Evolutionary conservation across 2,888 invertebrate genomes (phyloP), one percentile per base, ranked within the genome.

Genomic region (Mantis religiosa): DNA sequence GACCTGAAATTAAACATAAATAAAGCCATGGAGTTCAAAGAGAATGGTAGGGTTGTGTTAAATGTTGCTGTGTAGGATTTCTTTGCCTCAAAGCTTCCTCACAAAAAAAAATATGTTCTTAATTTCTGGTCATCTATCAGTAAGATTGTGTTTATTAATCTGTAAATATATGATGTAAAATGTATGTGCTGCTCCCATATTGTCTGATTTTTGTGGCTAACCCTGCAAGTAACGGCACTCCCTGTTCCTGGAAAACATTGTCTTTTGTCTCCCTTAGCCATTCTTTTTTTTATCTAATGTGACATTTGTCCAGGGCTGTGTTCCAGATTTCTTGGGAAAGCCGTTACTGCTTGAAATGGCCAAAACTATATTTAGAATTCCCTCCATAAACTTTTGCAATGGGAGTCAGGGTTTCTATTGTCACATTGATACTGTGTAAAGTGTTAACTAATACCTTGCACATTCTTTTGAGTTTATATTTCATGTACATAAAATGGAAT

Each of bases 131-230:
- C 54, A 71, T 71, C 54, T 71, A 71, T 82, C 81, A 82, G 82
- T 25, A 87, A 34, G 28, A 28, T 34, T 81, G 34, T 87, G 87
- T 41, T 30, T 41, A 30, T 87, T 41, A 41, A 34, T 87, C 34
- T 82, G 41, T 30, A 82, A 84, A 89, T 82, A 82, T 85, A 87
- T 89, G 89, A 84, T 89, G 89, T 89, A 87, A 81, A 89, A 87
- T 87, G 84, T 89, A 87, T 89, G 87, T 89, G 87, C 83, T 88
- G 84, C 88, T 83, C 47, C 88, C 88, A 34, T 30, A 30, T 30
- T 83, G n/a, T 84, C 88, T 84, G 85, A 85, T 85, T 87, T 84
- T 30, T 84, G 34, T 30, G 84, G 30, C 83, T 83, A n/a, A n/a
- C 28, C 83, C 7, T 83, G 83, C 27, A 83, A 83, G 15, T n/a